phyloP scores from a whole-genome alignment of 2,797 vertebrate genomes.

The Petrocephalus schoutedeni region DNA sequence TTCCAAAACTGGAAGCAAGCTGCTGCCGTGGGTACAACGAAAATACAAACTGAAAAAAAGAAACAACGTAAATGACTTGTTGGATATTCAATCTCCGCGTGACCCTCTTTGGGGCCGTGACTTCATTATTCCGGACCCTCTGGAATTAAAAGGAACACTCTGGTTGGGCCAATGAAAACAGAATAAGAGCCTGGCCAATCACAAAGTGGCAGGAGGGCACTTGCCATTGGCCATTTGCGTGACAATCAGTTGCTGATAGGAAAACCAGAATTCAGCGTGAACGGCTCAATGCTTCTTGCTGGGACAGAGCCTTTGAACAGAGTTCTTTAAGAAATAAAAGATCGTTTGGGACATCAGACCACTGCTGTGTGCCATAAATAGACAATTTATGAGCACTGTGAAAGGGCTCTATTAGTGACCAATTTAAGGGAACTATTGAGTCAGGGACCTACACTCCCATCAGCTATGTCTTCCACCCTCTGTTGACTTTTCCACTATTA shows the following conservation, averaged over 20 bases:
- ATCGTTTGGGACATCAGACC: not conserved
- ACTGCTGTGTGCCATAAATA: not conserved
- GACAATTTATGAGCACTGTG: not conserved
- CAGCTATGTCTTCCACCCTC: not conserved
- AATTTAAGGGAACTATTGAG: not conserved
- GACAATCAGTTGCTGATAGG: not conserved
- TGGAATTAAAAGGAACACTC: not conserved
- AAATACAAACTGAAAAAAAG: conserved; percentile 6
- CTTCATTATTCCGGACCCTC: not conserved
- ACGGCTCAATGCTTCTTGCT: not conserved
- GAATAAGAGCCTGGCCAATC: not conserved
- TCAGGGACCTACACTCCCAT: not conserved
- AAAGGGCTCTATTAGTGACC: not conserved
- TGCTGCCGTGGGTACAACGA: not conserved
- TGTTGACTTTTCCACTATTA: not conserved
- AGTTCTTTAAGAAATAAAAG: not conserved
- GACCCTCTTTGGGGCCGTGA: not conserved
- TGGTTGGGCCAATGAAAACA: not conserved
- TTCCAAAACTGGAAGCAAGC: not conserved
- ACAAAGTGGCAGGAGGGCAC: not conserved
- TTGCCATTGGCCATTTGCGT: not conserved
- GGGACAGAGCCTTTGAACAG: not conserved
- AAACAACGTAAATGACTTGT: not conserved
- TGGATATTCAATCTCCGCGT: not conserved
- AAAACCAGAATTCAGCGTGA: not conserved